A percentile compares a stretch with the other conserved stretches of the same genome.
Conservation (phyloP, 2,888 invertebrate species). For the Drosophila aldrichi region DNA sequence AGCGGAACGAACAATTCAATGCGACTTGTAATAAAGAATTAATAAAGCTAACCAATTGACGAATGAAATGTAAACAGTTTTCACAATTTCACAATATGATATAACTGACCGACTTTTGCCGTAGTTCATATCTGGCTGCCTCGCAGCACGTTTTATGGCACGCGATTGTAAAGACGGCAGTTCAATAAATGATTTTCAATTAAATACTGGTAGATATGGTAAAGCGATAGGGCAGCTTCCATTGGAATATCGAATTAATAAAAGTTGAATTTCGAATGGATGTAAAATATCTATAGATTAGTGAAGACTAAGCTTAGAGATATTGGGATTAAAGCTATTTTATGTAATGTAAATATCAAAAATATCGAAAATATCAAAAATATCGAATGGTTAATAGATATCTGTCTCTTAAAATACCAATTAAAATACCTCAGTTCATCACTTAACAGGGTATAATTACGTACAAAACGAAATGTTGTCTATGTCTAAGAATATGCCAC, state of each 20-base stretch:
- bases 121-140: conserved; percentile 10
- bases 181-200: conserved; percentile 1
- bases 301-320: too few species aligned
- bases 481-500: neutral
- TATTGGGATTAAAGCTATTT: too few species aligned
- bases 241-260: too few species aligned
- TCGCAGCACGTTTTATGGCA: conserved; percentile 70
- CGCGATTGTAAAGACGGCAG: conserved; percentile 50
- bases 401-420: too few species aligned
- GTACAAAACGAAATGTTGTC: too few species aligned
- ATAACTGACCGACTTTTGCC: conserved; percentile 42
- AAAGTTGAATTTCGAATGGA: too few species aligned
- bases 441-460: too few species aligned
- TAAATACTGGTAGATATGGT: neutral
- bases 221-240: neutral
- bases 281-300: too few species aligned
- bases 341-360: too few species aligned
- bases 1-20: conserved; percentile 63
- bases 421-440: too few species aligned
- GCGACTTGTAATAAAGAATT: conserved; percentile 62
- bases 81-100: conserved; percentile 35
- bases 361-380: too few species aligned
- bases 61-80: conserved; percentile 61
- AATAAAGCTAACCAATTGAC: conserved; percentile 53
- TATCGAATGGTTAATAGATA: too few species aligned